Evolutionary conservation across 2,113 vertebrate species (phyloP).

Genomic region (Tenebrosternarchus preto): DNA sequence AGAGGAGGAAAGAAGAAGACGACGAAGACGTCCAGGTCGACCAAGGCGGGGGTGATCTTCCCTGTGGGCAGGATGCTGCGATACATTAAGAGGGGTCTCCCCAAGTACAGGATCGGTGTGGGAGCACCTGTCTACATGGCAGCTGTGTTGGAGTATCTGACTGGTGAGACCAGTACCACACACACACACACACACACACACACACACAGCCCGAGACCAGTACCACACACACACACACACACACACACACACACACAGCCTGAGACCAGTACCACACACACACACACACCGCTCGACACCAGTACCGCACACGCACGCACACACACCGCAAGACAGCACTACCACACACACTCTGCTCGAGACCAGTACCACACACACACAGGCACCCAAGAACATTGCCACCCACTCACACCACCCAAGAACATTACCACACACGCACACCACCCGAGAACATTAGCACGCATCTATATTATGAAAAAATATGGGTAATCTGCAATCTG

Average conservation of each 20-base stretch:
- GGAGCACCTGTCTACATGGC: conserved; percentile 97
- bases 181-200: conserved; percentile 1
- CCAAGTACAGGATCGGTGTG: conserved; percentile 93
- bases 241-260: no score
- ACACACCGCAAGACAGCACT: neutral
- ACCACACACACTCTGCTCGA: conserved; percentile 57
- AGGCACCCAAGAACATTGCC: no score
- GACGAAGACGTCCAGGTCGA: conserved; percentile 92
- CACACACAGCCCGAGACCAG: neutral
- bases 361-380: no score
- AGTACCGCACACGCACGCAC: no score
- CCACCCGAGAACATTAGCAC: neutral
- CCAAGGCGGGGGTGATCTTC: conserved; percentile 96
- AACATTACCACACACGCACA: no score
- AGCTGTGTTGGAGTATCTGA: conserved; percentile 95
- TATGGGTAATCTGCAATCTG: neutral
- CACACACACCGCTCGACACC: no score
- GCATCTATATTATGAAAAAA: no score
- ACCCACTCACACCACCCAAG: no score
- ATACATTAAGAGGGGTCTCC: conserved; percentile 93
- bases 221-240: conserved; percentile 4
- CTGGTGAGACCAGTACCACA: conserved; percentile 76
- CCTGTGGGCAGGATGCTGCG: conserved; percentile 97
- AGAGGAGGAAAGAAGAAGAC: conserved; percentile 97
- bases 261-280: no score